Evolutionary conservation across 1,140 invertebrate genomes (phyloP), one percentile per base, ranked within the genome.

Genomic region (Nixonia krombeini): DNA sequence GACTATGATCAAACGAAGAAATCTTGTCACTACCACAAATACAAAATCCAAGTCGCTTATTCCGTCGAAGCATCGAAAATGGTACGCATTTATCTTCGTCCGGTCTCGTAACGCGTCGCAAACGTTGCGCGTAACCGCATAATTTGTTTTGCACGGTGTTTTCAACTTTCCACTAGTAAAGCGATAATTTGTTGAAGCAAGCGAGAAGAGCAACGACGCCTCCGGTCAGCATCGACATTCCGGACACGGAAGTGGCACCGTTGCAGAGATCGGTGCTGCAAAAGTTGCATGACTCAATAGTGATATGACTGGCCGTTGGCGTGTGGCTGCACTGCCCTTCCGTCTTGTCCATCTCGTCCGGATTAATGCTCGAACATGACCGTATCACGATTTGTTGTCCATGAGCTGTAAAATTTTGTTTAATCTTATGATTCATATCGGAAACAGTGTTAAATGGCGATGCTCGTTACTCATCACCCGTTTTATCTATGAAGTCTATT

Each of bases 191-290:
- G 4, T 52, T 47, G 8, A 64, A 72, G 12, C 42, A 53, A 7
- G 53, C 41, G 15, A 77, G 0, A 49, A 70, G 25, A 29, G 53
- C 47, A 29, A 71, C 45, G 8, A 62, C 31, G 29, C 50, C 62
- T 5, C 64, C 6, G 9, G 46, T 50, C 9, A 73, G 26, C n/a
- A 74, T 5, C 40, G 59, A 65, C 33, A 67, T 68, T 29, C 70
- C 61, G 31, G 70, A 75, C 6, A 82, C 61, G 6, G 83, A 76
- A n/a, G 83, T 76, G 0, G 86, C 86, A 6, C 87, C 86, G 25
- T 88, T 88, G 70, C 88, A 89, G 47, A 87, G 85, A 65, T 85
- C 84, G 41, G 85, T 86, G 46, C 76, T 86, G 73, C 88, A 86
- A 45, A 84, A 80, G 49, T 86, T 73, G 50, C 85, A 86, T 71